phyloP scores from a whole-genome alignment of 1,140 invertebrate species.

The Leptopilina boulardi region DNA sequence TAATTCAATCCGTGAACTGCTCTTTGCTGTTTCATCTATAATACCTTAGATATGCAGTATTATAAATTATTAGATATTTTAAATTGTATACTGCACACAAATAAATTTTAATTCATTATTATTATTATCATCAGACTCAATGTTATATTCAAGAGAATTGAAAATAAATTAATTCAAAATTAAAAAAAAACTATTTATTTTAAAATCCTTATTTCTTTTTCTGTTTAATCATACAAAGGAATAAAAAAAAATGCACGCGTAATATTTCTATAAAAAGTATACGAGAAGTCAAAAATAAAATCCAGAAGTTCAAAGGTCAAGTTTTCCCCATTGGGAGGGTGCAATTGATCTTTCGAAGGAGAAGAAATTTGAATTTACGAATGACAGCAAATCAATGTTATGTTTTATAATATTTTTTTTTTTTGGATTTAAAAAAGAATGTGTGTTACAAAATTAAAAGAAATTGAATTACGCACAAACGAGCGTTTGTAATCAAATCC shows the following conservation, averaged over 20 bases:
- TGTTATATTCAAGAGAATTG: background rate
- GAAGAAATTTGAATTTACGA: conserved; percentile 72
- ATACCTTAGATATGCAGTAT: conserved; percentile 63
- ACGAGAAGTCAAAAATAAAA: conserved; percentile 32
- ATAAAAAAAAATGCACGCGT: too few species aligned
- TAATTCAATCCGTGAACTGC: conserved; percentile 39
- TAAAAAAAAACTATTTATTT: background rate
- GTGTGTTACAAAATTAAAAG: too few species aligned
- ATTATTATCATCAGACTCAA: background rate
- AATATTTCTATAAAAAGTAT: conserved; percentile 43
- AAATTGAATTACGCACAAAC: conserved; percentile 26
- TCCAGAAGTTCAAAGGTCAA: conserved; percentile 3
- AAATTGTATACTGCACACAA: conserved; percentile 41
- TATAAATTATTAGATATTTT: conserved; percentile 45
- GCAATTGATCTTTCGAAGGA: conserved; percentile 72
- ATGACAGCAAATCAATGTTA: conserved; percentile 41
- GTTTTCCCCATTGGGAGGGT: conserved; percentile 66
- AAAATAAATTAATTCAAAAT: conserved; percentile 35
- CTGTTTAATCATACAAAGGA: too few species aligned
- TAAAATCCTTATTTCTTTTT: too few species aligned
- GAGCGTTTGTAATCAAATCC: background rate
- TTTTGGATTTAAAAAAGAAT: too few species aligned
- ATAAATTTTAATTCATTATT: conserved; percentile 27
- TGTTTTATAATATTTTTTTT: background rate
- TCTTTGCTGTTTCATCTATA: conserved; percentile 49